Conservation (phyloP, 1,140 invertebrate species). For the Phenacoccus solenopsis region DNA sequence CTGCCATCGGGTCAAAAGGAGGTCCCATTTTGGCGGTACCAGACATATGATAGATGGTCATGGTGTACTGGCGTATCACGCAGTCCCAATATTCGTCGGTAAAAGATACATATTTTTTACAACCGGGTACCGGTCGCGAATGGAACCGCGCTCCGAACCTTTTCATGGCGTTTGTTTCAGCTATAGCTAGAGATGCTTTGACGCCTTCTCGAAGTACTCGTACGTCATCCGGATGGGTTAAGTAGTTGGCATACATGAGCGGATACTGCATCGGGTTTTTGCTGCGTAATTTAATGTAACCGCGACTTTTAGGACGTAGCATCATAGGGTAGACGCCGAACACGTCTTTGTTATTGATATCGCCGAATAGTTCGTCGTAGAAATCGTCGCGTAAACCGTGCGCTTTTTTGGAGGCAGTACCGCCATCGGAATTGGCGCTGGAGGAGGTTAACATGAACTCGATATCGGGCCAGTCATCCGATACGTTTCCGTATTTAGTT, state of each 20-base stretch:
- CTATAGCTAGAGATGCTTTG: slow-evolving; percentile 68
- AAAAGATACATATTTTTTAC: slow-evolving; percentile 49
- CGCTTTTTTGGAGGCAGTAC: slow-evolving; percentile 49
- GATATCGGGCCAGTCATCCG: slow-evolving; percentile 79
- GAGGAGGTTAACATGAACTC: slow-evolving; percentile 78
- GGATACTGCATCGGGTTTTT: slow-evolving; percentile 76
- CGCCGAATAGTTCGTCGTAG: slow-evolving; percentile 55
- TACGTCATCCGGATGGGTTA: slow-evolving; percentile 68
- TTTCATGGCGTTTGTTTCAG: slow-evolving; percentile 38
- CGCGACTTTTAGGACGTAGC: slow-evolving; percentile 69
- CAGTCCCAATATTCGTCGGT: slow-evolving; percentile 30
- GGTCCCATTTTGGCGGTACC: slow-evolving; percentile 68
- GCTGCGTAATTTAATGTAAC: slow-evolving; percentile 56
- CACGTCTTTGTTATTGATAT: slow-evolving; percentile 55
- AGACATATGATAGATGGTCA: slow-evolving; percentile 77
- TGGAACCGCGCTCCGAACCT: slow-evolving; percentile 60
- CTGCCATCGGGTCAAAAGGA: slow-evolving; percentile 54
- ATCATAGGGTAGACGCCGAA: slow-evolving; percentile 76
- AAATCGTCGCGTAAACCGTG: slow-evolving; percentile 67
- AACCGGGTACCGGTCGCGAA: slow-evolving; percentile 56
- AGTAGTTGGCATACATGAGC: slow-evolving; percentile 75
- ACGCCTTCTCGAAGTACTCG: slow-evolving; percentile 66
- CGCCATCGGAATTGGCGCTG: slow-evolving; percentile 64
- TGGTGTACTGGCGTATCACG: slow-evolving; percentile 51
- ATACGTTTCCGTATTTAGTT: slow-evolving; percentile 70